Percentiles rank a stretch among this genome's conserved stretches.
phyloP scores from a whole-genome alignment of 2,113 vertebrate genomes.

The Chaenocephalus aceratus region DNA sequence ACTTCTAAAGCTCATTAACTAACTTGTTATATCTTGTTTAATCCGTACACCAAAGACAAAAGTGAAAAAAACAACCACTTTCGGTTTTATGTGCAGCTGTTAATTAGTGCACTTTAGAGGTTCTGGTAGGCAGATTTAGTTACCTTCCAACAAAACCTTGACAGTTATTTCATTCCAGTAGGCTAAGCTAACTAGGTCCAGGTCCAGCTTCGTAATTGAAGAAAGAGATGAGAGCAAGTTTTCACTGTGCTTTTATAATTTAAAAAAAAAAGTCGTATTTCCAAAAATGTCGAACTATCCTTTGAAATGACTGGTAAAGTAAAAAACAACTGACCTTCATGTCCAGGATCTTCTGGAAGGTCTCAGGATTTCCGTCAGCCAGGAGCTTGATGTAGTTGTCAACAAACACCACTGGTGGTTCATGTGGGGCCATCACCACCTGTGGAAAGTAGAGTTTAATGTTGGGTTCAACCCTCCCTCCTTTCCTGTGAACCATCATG shows the following conservation, averaged over 20 bases:
- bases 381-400: slow-evolving; percentile 99
- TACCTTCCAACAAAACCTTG: not conserved
- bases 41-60: not conserved
- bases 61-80: not conserved
- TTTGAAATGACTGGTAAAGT: not conserved
- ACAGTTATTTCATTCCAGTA: not conserved
- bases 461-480: slow-evolving; percentile 5
- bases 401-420: slow-evolving; percentile 93
- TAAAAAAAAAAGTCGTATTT: not conserved
- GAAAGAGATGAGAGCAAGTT: not conserved
- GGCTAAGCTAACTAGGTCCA: not conserved
- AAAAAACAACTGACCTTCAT: slow-evolving; percentile 90
- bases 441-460: slow-evolving; percentile 65
- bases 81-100: not conserved
- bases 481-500: slow-evolving; percentile 47
- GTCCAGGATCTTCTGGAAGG: slow-evolving; percentile 99
- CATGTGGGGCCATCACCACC: slow-evolving; percentile 99
- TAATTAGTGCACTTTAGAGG: not conserved
- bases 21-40: not conserved
- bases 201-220: not conserved
- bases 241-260: not conserved
- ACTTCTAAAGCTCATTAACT: not conserved
- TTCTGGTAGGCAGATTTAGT: not conserved
- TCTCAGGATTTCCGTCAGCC: slow-evolving; percentile 95
- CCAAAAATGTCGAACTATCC: not conserved